Percentiles rank a stretch among this genome's conserved stretches.
Conservation (phyloP, 92 coral and sea anemone genomes). For the Porites divaricata region DNA sequence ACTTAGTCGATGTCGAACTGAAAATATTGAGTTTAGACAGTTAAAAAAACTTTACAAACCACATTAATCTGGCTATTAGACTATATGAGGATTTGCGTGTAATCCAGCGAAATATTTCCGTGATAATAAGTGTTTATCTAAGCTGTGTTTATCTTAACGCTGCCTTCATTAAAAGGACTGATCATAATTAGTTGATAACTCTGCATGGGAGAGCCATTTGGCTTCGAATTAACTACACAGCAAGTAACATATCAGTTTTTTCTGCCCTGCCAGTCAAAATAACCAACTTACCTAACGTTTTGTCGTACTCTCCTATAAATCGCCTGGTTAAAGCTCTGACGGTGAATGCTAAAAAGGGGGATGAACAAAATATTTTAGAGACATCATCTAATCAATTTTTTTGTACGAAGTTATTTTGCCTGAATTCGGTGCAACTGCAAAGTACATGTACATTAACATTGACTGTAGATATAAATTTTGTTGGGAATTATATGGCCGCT, state of each 20-base stretch:
- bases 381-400: background rate
- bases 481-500: too few species aligned
- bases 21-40: background rate
- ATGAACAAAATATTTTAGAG: background rate
- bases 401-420: too few species aligned
- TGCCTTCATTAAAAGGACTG: background rate
- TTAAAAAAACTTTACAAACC: background rate
- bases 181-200: background rate
- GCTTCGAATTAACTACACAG: background rate
- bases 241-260: background rate
- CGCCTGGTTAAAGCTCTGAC: constrained; percentile 87
- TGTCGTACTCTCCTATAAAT: constrained; percentile 88
- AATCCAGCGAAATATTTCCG: constrained; percentile 22
- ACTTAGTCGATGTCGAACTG: too few species aligned
- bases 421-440: too few species aligned
- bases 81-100: background rate
- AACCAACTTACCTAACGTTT: constrained; percentile 74
- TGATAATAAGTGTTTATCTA: constrained; percentile 33
- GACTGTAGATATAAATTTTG: too few species aligned
- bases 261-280: background rate
- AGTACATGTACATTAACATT: too few species aligned
- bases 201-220: background rate
- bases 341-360: constrained; percentile 64
- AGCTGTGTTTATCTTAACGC: background rate
- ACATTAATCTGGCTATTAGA: constrained; percentile 6